Percentiles rank a stretch among this genome's conserved stretches.
Conservation (phyloP, 2,888 invertebrate genomes). For the Drosophila atripex region DNA sequence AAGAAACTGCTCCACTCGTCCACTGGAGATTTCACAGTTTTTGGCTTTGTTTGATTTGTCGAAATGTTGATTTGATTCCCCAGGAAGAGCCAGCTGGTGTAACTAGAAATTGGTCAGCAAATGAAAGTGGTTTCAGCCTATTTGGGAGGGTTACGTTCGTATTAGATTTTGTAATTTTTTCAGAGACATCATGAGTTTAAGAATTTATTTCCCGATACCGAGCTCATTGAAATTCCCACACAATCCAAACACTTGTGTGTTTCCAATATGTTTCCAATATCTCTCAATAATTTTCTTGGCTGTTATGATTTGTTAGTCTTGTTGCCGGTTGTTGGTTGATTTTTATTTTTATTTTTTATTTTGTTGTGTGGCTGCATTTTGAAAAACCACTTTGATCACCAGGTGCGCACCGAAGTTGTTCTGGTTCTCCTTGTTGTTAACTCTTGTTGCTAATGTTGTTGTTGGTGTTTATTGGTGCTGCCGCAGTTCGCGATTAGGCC, state of each 20-base stretch:
- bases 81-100: constrained; percentile 17
- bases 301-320: constrained; percentile 47
- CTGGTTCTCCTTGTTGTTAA: constrained; percentile 71
- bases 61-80: constrained; percentile 45
- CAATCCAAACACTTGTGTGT: constrained; percentile 8
- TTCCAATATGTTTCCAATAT: constrained; percentile 20
- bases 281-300: constrained; percentile 30
- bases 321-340: constrained; percentile 26
- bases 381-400: constrained; percentile 73
- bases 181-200: no score
- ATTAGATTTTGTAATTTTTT: not conserved
- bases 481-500: constrained; percentile 47
- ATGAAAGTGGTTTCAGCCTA: constrained; percentile 31
- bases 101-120: constrained; percentile 32
- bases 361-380: constrained; percentile 59
- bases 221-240: constrained; percentile 22
- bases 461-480: constrained; percentile 27
- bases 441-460: constrained; percentile 26
- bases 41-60: constrained; percentile 52
- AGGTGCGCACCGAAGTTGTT: constrained; percentile 73
- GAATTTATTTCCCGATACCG: not conserved
- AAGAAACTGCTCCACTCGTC: not conserved
- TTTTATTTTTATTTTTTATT: constrained; percentile 21
- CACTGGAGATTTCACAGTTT: constrained; percentile 47
- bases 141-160: constrained; percentile 1